Conservation (phyloP, 2,888 invertebrate species). For the Helobdella robusta region DNA sequence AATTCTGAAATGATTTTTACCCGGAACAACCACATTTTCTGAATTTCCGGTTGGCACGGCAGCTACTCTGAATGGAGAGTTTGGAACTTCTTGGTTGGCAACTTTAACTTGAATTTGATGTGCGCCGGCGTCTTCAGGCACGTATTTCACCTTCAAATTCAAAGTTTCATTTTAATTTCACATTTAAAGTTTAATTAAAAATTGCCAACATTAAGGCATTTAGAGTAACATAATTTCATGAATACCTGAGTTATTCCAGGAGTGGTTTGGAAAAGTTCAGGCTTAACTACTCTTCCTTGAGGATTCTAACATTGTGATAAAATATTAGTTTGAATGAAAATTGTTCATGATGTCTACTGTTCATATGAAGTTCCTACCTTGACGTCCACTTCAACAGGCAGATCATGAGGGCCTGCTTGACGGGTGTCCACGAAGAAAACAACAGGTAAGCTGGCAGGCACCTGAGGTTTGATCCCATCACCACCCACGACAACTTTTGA, state of each 20-base stretch:
- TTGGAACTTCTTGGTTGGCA: conserved; percentile 26
- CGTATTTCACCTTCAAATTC: conserved; percentile 25
- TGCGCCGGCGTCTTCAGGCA: conserved; percentile 27
- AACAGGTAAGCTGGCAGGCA: conserved; percentile 27
- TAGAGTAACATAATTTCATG: too few species aligned
- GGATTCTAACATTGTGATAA: conserved; percentile 11
- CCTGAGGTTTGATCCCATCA: conserved; percentile 27
- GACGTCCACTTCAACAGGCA: conserved; percentile 27
- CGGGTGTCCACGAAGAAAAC: conserved; percentile 28
- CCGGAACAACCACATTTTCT: conserved; percentile 27
- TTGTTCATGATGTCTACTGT: not conserved
- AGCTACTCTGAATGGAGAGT: conserved; percentile 25
- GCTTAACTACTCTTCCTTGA: conserved; percentile 19
- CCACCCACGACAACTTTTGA: conserved; percentile 26
- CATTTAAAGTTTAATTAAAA: too few species aligned
- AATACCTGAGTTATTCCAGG: conserved; percentile 20
- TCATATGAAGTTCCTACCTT: conserved; percentile 18
- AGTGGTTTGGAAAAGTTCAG: not conserved
- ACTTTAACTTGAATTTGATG: conserved; percentile 25
- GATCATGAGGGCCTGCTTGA: conserved; percentile 23
- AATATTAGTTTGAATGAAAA: not conserved
- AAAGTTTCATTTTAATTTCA: too few species aligned
- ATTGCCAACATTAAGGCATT: too few species aligned
- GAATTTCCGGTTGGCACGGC: conserved; percentile 28
- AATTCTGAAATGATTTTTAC: too few species aligned